phyloP scores from a whole-genome alignment of 2,113 vertebrate species.

The Sapajus apella region DNA sequence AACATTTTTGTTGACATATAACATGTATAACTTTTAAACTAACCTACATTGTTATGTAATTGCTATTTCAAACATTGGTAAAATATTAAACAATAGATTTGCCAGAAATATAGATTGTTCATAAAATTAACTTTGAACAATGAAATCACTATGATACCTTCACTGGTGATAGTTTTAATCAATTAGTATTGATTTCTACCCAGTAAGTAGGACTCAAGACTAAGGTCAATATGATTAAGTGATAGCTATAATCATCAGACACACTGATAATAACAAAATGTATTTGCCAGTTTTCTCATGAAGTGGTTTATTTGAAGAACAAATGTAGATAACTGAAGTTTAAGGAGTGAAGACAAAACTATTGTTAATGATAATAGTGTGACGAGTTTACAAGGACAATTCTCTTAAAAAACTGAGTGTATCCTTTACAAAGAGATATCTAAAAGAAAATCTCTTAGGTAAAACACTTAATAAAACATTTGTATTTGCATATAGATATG shows the following conservation, averaged over 20 bases:
- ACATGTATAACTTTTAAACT: not conserved
- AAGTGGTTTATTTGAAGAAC: not conserved
- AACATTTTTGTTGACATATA: not conserved
- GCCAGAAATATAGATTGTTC: not conserved
- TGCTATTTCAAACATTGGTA: not conserved
- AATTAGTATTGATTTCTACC: constrained; percentile 51
- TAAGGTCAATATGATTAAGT: constrained; percentile 46
- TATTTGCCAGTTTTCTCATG: not conserved
- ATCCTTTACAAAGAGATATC: not conserved
- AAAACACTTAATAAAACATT: not conserved
- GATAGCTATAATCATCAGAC: not conserved
- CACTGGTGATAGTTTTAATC: constrained; percentile 39
- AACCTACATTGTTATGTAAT: not conserved
- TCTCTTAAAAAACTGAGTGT: not conserved
- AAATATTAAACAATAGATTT: not conserved
- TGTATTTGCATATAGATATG: not conserved
- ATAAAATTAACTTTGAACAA: constrained; percentile 39
- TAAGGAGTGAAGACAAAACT: not conserved
- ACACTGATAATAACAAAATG: constrained; percentile 17
- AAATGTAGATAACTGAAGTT: not conserved
- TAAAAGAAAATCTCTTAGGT: not conserved
- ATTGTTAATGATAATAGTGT: not conserved
- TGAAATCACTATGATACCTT: not conserved
- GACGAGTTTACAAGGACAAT: not conserved
- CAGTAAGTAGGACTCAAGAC: not conserved